Evolutionary conservation across 92 coral and sea anemone species (phyloP).

Genomic region (Siderastrea radians): DNA sequence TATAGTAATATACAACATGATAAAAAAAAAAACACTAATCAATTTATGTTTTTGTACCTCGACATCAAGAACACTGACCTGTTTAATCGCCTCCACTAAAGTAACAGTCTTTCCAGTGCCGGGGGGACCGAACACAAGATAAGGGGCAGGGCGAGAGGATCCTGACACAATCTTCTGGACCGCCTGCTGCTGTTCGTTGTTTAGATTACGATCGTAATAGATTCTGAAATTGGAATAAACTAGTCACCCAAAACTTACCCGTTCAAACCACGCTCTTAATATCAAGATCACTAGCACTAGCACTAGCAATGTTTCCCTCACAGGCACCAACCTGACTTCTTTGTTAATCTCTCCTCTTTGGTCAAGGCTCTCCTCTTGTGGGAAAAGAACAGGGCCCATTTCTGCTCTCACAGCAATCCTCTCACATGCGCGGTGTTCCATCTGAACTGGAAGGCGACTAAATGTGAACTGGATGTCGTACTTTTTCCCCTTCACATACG

Average conservation of each 20-base stretch:
- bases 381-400: constrained; percentile 70
- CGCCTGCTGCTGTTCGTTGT: constrained; percentile 81
- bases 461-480: constrained; percentile 84
- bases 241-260: background rate
- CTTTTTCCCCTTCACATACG: constrained; percentile 64
- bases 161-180: constrained; percentile 83
- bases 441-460: constrained; percentile 73
- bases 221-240: constrained; percentile 26
- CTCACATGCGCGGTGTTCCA: constrained; percentile 84
- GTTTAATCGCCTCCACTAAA: constrained; percentile 85
- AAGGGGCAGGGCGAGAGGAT: constrained; percentile 85
- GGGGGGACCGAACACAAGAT: constrained; percentile 87
- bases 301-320: too few species aligned
- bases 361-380: constrained; percentile 51
- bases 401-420: constrained; percentile 31
- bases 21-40: background rate
- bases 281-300: too few species aligned
- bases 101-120: constrained; percentile 90
- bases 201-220: constrained; percentile 68
- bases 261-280: too few species aligned
- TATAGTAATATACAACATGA: background rate
- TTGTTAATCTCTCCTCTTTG: constrained; percentile 10
- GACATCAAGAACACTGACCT: constrained; percentile 43
- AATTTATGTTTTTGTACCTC: background rate
- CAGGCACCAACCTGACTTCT: constrained; percentile 22